These are phyloP conservation scores for Zaprionus ghesquierei DNA, from an alignment of 1,140 invertebrate genomes.

Conservation along the genomic window DNA sequence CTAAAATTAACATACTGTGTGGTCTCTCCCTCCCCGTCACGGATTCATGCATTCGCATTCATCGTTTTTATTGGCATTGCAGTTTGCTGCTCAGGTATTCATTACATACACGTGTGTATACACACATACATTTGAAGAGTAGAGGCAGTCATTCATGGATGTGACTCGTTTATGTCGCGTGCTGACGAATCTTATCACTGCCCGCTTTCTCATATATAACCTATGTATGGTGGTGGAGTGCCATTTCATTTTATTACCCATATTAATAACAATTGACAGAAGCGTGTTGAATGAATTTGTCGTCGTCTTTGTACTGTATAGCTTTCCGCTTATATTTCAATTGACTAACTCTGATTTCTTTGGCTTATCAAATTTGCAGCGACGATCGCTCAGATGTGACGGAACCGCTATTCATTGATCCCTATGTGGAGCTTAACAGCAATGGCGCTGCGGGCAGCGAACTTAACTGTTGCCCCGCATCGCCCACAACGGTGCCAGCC, in stretches of 20 bases:
- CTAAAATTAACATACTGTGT: neutral
- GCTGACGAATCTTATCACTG: neutral
- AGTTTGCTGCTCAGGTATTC: neutral
- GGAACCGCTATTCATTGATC: slow-evolving; percentile 71
- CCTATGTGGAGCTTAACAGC: slow-evolving; percentile 45
- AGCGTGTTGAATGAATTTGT: neutral
- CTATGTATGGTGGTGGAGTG: neutral
- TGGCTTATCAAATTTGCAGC: slow-evolving; percentile 49
- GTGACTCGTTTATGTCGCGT: neutral
- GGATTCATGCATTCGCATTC: neutral
- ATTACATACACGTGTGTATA: neutral
- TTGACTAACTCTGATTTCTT: slow-evolving; percentile 4
- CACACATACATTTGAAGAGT: neutral
- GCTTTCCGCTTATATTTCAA: neutral
- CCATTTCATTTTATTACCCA: slow-evolving; percentile 5
- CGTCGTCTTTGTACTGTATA: neutral
- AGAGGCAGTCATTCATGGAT: neutral
- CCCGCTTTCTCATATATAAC: no score
- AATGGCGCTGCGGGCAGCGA: slow-evolving; percentile 26
- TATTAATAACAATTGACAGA: slow-evolving; percentile 10
- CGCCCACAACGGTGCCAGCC: slow-evolving; percentile 80
- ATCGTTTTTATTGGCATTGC: neutral
- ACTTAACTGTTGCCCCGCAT: slow-evolving; percentile 72
- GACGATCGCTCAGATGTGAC: slow-evolving; percentile 78
- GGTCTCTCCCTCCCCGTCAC: neutral